Evolutionary conservation across 2,888 invertebrate genomes (phyloP), one percentile per base, ranked within the genome.

Genomic region (Aleiodes leptofemur): DNA sequence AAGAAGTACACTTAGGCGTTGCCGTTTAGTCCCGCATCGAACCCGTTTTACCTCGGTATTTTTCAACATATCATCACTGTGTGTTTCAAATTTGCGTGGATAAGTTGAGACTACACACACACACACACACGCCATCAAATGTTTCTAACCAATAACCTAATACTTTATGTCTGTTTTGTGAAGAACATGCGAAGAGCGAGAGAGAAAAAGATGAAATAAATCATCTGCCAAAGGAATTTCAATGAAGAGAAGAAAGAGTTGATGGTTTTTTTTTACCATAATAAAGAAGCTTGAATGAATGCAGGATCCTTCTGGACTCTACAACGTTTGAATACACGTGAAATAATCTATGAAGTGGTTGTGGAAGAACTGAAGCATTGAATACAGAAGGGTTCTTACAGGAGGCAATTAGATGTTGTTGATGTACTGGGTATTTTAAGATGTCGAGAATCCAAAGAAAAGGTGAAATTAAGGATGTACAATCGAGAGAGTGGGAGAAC

Each of bases 11-110:
- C 31, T 13, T 16, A 61, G 23, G 43, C 31, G 51, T 31, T 34
- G 66, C 51, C 71, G 72, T 76, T 69, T 76, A 75, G 71, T 71
- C 74, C 64, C 71, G 71, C 69, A 76, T 72, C 69, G 68, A 72
- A 72, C 72, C 59, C 75, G 68, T 76, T 68, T 68, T 68, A 14
- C 68, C 51, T 68, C n/a, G 31, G 16, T 64, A 34, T 64, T 64
- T 16, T 64, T 64, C 34, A 64, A 64, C 68, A 14, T 51, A 50
- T 51, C 50, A 68, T 51, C 29, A 29, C 29, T n/a, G 13, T 23
- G 23, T 23, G 23, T 6, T 31, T 51, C 51, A 50, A 43, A 16
- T 68, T 11, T 68, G 11, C n/a, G n/a, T 29, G 43, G 23, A 23
- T 64, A 5, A 64, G 11, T 16, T 48, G 14, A 53, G 7, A 51